Percentiles rank a stretch among this genome's conserved stretches.
Conservation (phyloP, 2,797 vertebrate species). For the Rhodeus uyekii region DNA sequence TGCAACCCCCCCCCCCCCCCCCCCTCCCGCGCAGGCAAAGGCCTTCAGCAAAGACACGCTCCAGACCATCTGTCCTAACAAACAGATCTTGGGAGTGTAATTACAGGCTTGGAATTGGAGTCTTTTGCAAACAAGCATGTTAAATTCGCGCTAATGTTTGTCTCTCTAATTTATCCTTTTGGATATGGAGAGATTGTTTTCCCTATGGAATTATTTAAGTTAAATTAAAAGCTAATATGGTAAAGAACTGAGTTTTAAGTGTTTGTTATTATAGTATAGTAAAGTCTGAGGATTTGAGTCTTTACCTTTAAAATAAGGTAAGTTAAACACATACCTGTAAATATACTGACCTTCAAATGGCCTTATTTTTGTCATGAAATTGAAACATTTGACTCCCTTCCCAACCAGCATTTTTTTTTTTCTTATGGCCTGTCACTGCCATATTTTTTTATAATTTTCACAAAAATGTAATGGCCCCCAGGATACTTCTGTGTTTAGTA, state of each 20-base stretch:
- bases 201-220: neutral
- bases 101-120: neutral
- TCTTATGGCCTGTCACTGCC: no score
- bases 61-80: conserved; percentile 42
- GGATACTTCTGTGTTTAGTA: no score
- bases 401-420: no score
- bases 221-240: neutral
- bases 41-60: neutral
- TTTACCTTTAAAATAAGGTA: no score
- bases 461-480: no score
- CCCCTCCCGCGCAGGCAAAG: neutral
- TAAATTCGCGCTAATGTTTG: neutral
- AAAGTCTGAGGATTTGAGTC: no score
- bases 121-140: conserved; percentile 43
- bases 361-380: neutral
- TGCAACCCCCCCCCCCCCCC: neutral
- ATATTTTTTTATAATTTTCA: no score
- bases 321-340: neutral
- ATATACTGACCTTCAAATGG: neutral
- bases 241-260: neutral
- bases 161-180: neutral
- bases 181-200: neutral
- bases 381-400: no score
- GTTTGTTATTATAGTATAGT: neutral
- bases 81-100: conserved; percentile 25